Conservation (phyloP, 2,113 vertebrate genomes). For the Rhipidura dahli region DNA sequence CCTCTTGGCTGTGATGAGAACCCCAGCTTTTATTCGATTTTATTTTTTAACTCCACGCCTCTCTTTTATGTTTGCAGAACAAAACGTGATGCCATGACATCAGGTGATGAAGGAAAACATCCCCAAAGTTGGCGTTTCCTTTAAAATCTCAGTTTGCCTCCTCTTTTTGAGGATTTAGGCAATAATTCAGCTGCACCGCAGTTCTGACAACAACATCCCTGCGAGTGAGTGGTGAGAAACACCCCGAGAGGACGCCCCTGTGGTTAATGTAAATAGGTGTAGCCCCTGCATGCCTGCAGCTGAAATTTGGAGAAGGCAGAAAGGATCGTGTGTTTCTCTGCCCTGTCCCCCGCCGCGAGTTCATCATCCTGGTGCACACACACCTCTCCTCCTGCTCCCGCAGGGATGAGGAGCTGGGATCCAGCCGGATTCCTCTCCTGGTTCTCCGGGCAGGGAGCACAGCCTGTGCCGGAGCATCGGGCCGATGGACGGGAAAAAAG, state of each 20-base stretch:
- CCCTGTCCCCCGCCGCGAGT: background rate
- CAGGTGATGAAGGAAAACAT: background rate
- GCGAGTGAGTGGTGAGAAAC: background rate
- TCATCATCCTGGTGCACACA: background rate
- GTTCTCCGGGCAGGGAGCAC: background rate
- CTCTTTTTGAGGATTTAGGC: background rate
- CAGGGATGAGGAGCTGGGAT: background rate
- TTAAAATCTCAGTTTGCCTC: background rate
- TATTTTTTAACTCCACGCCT: background rate
- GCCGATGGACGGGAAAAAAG: background rate
- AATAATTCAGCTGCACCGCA: background rate
- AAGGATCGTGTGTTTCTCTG: background rate
- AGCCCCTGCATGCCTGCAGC: background rate
- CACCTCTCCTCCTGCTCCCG: background rate
- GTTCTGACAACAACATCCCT: background rate
- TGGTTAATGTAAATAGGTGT: background rate
- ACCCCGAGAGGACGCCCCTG: background rate
- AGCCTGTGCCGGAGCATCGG: rapidly evolving
- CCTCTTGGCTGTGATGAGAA: background rate
- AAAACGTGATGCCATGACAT: rapidly evolving
- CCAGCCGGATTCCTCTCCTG: background rate
- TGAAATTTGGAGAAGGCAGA: background rate
- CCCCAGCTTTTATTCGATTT: background rate
- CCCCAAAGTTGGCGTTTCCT: background rate
- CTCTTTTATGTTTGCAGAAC: background rate